Evolutionary conservation across 2,888 invertebrate genomes (phyloP), one percentile per base, ranked within the genome.

Genomic region (Tyria jacobaeae): DNA sequence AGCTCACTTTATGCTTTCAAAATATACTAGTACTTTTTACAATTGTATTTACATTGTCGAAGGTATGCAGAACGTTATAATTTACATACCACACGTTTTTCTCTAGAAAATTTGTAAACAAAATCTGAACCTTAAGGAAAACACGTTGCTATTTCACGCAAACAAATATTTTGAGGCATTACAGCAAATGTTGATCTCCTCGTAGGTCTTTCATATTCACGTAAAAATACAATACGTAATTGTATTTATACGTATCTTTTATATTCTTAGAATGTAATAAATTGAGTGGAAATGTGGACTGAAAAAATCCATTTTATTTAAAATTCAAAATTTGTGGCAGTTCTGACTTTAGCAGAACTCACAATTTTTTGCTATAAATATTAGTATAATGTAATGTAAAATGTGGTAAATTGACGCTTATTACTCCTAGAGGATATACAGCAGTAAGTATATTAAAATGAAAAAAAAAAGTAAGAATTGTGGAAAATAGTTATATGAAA

Each of bases 1-100:
- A 49, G 17, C 17, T 48, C 50, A 21, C 49, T 49, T 49, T 39
- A 12, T 21, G 17, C 50, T 34, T n/a, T 34, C 50, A 34, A 51
- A 41, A 57, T 4, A 21, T 17, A 5, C 24, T n/a, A 27, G 25
- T 37, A 24, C 39, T 21, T 31, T 12, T 37, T 52, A 52, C 35
- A 25, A 59, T 59, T 52, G 35, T 24, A 17, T 59, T 35, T 34
- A 24, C 58, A 25, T 27, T 24, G 48, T 48, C n/a, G 15, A 50
- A 55, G 35, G 41, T 60, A 55, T 34, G 41, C 31, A 41, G 41
- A 60, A 37, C 37, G 25, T 21, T 48, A 27, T 5, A 50, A 60
- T 60, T 60, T 39, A 60, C 60, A 60, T 60, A 60, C 55, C 54
- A 60, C 41, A 39, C 7, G 41, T 48, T 54, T 57, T 60, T 50